Percentiles rank a stretch among this genome's conserved stretches.
Evolutionary conservation across 2,888 invertebrate species (phyloP).

Genomic region (Brassicogethes aeneus): DNA sequence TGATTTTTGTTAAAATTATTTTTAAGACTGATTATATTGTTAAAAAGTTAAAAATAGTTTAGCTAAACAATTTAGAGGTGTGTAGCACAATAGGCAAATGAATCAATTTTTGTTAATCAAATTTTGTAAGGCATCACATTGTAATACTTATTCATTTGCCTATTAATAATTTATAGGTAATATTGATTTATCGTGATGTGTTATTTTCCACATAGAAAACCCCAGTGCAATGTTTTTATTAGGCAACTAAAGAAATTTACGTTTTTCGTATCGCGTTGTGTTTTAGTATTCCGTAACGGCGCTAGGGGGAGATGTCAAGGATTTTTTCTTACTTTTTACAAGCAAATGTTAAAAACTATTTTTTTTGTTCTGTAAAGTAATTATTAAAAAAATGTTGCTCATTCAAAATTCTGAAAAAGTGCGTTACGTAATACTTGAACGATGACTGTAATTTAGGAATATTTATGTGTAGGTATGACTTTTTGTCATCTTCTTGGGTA

Average conservation of each 20-base stretch:
- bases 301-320: too few relatives aligned
- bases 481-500: constrained; percentile 17
- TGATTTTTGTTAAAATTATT: constrained; percentile 1
- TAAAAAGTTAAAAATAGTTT: too few relatives aligned
- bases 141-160: neutral
- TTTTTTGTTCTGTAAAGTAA: too few relatives aligned
- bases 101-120: neutral
- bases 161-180: constrained; percentile 3
- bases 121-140: too few relatives aligned
- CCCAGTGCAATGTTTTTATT: neutral
- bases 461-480: neutral
- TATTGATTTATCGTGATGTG: constrained; percentile 1
- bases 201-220: constrained; percentile 1
- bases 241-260: too few relatives aligned
- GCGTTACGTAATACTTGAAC: too few relatives aligned
- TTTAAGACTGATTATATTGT: neutral
- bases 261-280: too few relatives aligned
- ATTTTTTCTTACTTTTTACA: too few relatives aligned
- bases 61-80: constrained; percentile 2
- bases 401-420: too few relatives aligned
- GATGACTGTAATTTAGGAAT: neutral
- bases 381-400: too few relatives aligned
- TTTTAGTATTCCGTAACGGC: too few relatives aligned
- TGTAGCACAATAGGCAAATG: constrained; percentile 3
- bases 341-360: too few relatives aligned